These are phyloP conservation scores for Oscheius sp. DNA, from an alignment of 1,140 invertebrate genomes.

Conservation along the genomic window DNA sequence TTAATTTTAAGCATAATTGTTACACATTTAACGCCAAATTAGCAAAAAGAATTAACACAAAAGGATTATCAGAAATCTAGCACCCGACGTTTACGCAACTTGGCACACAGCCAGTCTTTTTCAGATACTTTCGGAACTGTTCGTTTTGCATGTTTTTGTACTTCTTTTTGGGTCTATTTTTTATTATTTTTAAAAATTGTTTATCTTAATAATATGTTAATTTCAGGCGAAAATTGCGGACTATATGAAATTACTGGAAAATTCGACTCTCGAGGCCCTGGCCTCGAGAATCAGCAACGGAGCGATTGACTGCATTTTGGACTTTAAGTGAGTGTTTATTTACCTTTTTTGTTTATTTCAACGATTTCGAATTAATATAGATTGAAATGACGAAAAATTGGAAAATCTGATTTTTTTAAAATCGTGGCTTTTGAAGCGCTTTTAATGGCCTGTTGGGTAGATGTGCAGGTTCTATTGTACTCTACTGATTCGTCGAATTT, in stretches of 20 bases:
- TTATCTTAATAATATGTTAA: background rate
- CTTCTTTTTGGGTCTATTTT: too few species aligned
- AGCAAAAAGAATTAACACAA: too few species aligned
- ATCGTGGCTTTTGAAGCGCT: background rate
- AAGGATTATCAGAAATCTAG: too few species aligned
- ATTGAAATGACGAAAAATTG: background rate
- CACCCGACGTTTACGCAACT: too few species aligned
- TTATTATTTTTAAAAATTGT: background rate
- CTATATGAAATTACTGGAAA: conserved; percentile 57
- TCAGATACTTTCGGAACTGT: too few species aligned
- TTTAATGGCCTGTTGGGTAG: conserved; percentile 20
- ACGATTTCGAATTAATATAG: background rate
- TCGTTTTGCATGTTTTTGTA: too few species aligned
- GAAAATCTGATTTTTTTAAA: conserved; percentile 17
- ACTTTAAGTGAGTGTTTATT: conserved; percentile 49
- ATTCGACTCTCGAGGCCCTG: conserved; percentile 47
- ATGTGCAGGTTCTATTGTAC: background rate
- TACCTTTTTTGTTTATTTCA: background rate
- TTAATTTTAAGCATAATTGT: too few species aligned
- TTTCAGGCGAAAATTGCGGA: conserved; percentile 6
- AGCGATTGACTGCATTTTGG: conserved; percentile 50
- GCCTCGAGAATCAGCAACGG: conserved; percentile 37
- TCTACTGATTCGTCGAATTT: conserved; percentile 8
- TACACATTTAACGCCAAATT: too few species aligned
- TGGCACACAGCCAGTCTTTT: too few species aligned